Base-by-base conservation (phyloP, 2,113 vertebrate species). In the Ageneiosus marmoratus region DNA sequence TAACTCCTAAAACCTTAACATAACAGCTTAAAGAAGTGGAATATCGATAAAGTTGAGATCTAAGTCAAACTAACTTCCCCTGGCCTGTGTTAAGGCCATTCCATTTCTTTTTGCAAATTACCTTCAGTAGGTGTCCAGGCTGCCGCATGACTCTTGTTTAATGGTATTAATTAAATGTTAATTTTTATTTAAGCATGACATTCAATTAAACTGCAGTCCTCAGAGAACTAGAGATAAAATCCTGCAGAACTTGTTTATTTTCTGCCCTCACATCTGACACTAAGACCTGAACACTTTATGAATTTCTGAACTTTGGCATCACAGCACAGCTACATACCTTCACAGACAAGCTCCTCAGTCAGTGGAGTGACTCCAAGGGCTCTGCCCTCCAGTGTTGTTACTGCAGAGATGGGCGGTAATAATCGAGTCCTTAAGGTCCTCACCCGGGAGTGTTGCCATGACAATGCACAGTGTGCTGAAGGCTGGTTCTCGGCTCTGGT, bases 371-470 rank as follows among this genome's bases (percentile, higher is more conserved):
- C 48, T 70, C 37, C 16, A 44, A 72, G 70, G 82, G 53, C 77
- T 86, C 51, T 69, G 77, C 79, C 79, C 88, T 79, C 41, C 76
- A 22, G 86, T 87, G 84, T 34, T 65, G 55, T 32, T 69, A 63
- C 77, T 56, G 55, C 65, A 51, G 62, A 85, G 72, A 62, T 1
- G 6, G 37, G 63, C 0, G 56, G 69, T 82, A 89, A 87, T 83
- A 76, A 90, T 73, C 5, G 76, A 73, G 63, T 87, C 69, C 80
- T 76, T 69, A 79, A 87, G 80, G 86, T 85, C 70, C 77, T 83
- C 77, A 82, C 80, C 80, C 69, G 50, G 29, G 79, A 78, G 58
- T 75, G 83, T 87, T 87, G 83, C 83, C 86, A 87, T 85, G 86
- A 85, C 86, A 70, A 85, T 85, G 22, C 63, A 78, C 62, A 58